Base-by-base conservation (phyloP, 2,113 vertebrate genomes). In the Mola mola region DNA sequence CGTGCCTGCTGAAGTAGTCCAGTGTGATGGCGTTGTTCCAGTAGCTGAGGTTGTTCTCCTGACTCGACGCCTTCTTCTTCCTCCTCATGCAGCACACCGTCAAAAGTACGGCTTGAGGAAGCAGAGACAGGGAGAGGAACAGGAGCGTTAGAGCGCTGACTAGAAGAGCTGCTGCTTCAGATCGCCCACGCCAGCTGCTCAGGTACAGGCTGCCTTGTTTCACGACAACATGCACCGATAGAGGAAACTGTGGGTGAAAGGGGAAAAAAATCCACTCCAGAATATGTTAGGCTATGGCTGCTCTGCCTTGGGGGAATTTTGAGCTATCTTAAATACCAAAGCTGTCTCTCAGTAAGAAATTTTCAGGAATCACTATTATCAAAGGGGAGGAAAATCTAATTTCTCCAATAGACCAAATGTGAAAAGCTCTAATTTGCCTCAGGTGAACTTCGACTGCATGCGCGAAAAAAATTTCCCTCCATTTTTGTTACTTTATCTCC, bases 1-100 rank as follows among this genome's bases (percentile, higher is more conserved):
- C 97, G 6, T 98, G 95, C 41, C 94, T 92, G 91, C 92, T 98
- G 91, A 99, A 99, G 92, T 99, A 99, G 90, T 99, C 97, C 97
- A 98, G 98, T 79, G 97, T 99, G 89, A 99, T 98, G 81, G 96
- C 94, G 5, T 99, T 97, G 91, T 99, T 99, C 97, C 97, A 99
- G 80, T 99, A 99, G 91, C 97, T 99, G 91, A 98, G 91, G 83
- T 96, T 98, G 89, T 94, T 98, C 91, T 99, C 97, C 3, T 96
- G 96, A 87, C 93, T 95, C 38, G 96, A 91, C 0, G 95, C 92
- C 91, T 98, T 99, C 88, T 95, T 98, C 93, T 92, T 98, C 88
- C 93, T 94, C 84, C 90, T 92, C 95, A 98, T 95, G 83, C 96
- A 99, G 91, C 96, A 98, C 76, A 99, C 94, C 0, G 97, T 99